A percentile compares a stretch with the other conserved stretches of the same genome.
Conservation (phyloP, 2,113 vertebrate species). For the Xiphorhynchus elegans region DNA sequence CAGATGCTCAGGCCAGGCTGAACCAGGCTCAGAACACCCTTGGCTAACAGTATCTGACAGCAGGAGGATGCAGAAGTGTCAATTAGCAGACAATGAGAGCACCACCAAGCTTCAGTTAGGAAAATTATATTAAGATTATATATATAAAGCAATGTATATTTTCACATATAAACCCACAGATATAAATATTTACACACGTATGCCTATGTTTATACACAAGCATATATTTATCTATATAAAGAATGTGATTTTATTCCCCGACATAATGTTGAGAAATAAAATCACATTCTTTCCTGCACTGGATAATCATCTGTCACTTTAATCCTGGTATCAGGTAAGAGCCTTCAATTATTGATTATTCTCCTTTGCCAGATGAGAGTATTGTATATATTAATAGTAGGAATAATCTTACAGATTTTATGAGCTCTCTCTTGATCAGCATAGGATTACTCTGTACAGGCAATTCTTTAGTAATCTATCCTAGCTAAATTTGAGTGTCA, state of each 20-base stretch:
- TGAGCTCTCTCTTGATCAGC: not conserved
- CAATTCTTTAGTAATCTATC: not conserved
- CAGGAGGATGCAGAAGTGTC: not conserved
- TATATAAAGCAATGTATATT: not conserved
- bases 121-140: not conserved
- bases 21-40: not conserved
- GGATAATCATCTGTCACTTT: slow-evolving; percentile 19
- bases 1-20: not conserved
- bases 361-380: not conserved
- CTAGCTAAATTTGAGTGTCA: not conserved
- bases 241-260: not conserved
- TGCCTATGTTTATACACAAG: not conserved
- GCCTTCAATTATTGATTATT: slow-evolving; percentile 39
- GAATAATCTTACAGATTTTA: slow-evolving; percentile 9
- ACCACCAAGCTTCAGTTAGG: not conserved
- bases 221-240: not conserved
- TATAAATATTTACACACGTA: not conserved
- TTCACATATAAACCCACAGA: not conserved
- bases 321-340: slow-evolving; percentile 15
- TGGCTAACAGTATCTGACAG: not conserved
- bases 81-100: not conserved
- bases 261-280: not conserved
- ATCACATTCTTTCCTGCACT: not conserved
- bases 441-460: not conserved
- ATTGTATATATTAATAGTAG: slow-evolving; percentile 6